Conservation (phyloP, 2,797 vertebrate species). For the Hyperoplus lanceolatus region DNA sequence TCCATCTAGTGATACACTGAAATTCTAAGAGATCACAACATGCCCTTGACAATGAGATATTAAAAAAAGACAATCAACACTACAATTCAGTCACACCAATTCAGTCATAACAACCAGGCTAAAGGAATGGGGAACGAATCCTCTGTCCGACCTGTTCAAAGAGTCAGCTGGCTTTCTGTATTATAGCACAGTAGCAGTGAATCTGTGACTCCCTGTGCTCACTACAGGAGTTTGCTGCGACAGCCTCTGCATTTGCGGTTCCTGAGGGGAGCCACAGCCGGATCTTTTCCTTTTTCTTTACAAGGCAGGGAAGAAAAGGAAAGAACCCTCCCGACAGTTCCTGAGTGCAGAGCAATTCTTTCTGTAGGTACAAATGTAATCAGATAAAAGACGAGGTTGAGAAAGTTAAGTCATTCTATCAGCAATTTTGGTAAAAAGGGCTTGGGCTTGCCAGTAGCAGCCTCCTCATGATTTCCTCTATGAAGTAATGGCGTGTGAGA, state of each 20-base stretch:
- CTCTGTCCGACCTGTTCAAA: neutral
- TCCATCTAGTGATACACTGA: neutral
- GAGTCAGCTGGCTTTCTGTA: neutral
- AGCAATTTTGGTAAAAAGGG: slow-evolving; percentile 39
- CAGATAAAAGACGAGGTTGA: slow-evolving; percentile 22
- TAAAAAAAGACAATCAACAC: neutral
- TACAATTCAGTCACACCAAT: neutral
- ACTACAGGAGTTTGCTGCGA: slow-evolving; percentile 26
- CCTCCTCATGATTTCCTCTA: slow-evolving; percentile 66
- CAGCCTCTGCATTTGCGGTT: slow-evolving; percentile 42
- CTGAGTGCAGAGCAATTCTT: neutral
- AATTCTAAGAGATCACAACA: neutral
- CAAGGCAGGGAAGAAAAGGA: slow-evolving; percentile 12
- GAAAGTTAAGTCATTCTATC: slow-evolving; percentile 8
- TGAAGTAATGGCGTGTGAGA: slow-evolving; percentile 77
- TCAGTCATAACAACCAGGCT: too few relatives aligned
- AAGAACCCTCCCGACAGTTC: slow-evolving; percentile 2
- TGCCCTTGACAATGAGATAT: neutral
- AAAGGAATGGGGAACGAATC: neutral
- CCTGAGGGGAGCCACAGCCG: slow-evolving; percentile 39
- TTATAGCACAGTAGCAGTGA: neutral
- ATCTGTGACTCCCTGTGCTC: slow-evolving; percentile 12
- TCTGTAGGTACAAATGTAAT: slow-evolving; percentile 15
- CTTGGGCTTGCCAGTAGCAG: slow-evolving; percentile 61
- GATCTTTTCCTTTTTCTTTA: slow-evolving; percentile 14